Evolutionary conservation across 2,888 invertebrate species (phyloP).

Genomic region (Drosophila neotestacea): DNA sequence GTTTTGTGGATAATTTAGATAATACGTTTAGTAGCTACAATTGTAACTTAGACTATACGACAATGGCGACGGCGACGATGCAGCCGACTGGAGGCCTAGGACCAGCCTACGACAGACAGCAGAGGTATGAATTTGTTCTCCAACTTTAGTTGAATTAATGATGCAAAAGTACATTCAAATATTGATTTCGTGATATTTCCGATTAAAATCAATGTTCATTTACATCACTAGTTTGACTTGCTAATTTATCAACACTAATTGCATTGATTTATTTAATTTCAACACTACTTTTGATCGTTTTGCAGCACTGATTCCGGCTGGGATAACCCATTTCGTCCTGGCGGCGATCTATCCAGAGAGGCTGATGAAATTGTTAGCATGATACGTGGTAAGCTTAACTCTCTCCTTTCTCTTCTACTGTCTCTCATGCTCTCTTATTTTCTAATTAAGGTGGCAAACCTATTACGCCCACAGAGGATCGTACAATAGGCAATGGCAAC

Average conservation of each 20-base stretch:
- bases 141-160: too few relatives aligned
- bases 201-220: too few relatives aligned
- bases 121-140: slow-evolving; percentile 73
- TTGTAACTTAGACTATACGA: slow-evolving; percentile 82
- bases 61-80: slow-evolving; percentile 81
- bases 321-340: slow-evolving; percentile 99
- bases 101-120: slow-evolving; percentile 84
- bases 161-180: too few relatives aligned
- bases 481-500: slow-evolving; percentile 84
- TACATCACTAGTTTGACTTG: too few relatives aligned
- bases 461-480: slow-evolving; percentile 85
- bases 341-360: slow-evolving; percentile 94
- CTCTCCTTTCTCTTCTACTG: neutral
- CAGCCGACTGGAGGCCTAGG: slow-evolving; percentile 64
- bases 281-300: slow-evolving; percentile 60
- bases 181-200: too few relatives aligned
- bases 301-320: slow-evolving; percentile 97
- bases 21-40: slow-evolving; percentile 82
- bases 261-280: neutral
- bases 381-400: slow-evolving; percentile 89
- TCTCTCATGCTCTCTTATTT: neutral
- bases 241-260: neutral
- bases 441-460: slow-evolving; percentile 83
- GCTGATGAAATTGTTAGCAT: slow-evolving; percentile 98
- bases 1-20: slow-evolving; percentile 81